Base-by-base conservation (phyloP, 2,113 vertebrate genomes). In the Rutilus rutilus region DNA sequence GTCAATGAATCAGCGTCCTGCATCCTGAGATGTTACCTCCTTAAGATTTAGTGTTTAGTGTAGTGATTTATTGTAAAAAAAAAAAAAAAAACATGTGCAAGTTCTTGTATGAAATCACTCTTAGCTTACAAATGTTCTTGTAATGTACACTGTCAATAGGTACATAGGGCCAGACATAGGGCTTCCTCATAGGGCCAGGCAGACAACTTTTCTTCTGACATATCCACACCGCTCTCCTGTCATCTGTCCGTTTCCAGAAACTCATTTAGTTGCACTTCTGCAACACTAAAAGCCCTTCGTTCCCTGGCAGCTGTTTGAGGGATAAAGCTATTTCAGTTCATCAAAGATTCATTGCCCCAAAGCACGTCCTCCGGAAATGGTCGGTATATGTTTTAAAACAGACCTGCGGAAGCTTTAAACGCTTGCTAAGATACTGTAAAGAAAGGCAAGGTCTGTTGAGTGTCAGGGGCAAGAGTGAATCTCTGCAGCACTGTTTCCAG, bases 301-400 rank as follows among this genome's bases (percentile, higher is more conserved):
- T 85, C 82, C 86, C 84, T 59, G 65, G 83, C 91, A 92, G 89
- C 91, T 92, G 89, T 89, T 85, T 86, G 88, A 88, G 84, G 88
- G 89, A 87, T 78, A 81, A 84, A 86, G 83, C 90, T 91, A 94
- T 93, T 94, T 93, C 85, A 85, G 64, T 88, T 94, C 93, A 94
- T 94, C 90, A 94, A 95, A 94, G 88, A 93, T 95, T 94, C 86
- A 95, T 92, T 65, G 59, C 83, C 89, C 86, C 86, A 90, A 92
- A 93, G 89, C 89, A 80, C 83, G 52, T 78, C 78, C 81, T 78
- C 76, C 65, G 50, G 84, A 87, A 87, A 84, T 54, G 47, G 33
- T 85, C 60, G 52, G 10, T 25, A 52, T 33, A 23, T 86, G 60
- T 80, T 85, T 87, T 89, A 77, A 89, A 86, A 86, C 57, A 59